phyloP scores from a whole-genome alignment of 64 coral and sea anemone species.

The Anthopleura sola region DNA sequence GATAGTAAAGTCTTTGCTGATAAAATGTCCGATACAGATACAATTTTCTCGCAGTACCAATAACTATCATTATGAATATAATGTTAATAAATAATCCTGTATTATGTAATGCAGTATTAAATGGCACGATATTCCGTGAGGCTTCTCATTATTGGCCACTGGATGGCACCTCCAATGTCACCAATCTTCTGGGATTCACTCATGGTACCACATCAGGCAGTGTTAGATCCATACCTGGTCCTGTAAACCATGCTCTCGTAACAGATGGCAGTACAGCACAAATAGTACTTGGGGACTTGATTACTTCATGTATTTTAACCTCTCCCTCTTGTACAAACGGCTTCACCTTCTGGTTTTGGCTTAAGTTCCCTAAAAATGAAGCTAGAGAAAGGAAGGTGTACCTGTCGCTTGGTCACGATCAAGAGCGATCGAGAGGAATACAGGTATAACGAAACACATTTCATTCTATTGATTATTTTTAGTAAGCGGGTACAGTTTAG shows the following conservation, averaged over 20 bases:
- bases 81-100: not conserved
- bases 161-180: not conserved
- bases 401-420: not conserved
- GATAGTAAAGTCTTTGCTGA: too few relatives aligned
- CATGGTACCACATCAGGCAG: not conserved
- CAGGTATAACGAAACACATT: not conserved
- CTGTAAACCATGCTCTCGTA: not conserved
- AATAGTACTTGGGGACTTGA: conserved; percentile 1
- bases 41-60: too few relatives aligned
- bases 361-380: not conserved
- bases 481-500: too few relatives aligned
- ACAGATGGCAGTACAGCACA: not conserved
- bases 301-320: not conserved
- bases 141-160: conserved; percentile 25
- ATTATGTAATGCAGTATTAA: not conserved
- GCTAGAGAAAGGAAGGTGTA: not conserved
- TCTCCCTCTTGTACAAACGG: not conserved
- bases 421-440: not conserved
- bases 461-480: not conserved
- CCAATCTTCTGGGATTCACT: not conserved
- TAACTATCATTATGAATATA: too few relatives aligned
- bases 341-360: conserved; percentile 2
- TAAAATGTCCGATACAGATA: too few relatives aligned
- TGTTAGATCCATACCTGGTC: not conserved
- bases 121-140: not conserved